Base-by-base conservation (phyloP, 2,797 vertebrate species). In the Myotis planiceps region DNA sequence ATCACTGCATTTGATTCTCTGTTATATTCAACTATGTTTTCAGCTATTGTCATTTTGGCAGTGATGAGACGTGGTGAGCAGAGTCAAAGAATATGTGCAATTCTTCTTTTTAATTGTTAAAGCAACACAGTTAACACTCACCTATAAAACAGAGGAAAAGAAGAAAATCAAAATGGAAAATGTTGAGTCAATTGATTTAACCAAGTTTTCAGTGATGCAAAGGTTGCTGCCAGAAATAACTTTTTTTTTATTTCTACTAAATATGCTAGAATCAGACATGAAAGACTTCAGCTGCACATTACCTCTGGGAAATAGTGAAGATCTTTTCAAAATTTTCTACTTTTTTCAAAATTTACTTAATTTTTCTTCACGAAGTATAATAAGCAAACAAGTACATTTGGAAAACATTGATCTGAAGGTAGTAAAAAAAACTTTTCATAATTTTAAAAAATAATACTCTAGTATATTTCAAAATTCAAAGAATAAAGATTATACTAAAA, bases 391-490 rank as follows among this genome's bases (percentile, higher is more conserved):
- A 76, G 34, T 42, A 63, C 53, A 78, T 72, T 94, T 89, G 32
- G 16, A 74, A 82, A 83, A 92, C 19, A 92, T 45, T 76, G 23
- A 88, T 63, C 25, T 58, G 14, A 74, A 86, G 18, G 16, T 37
- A 85, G 18, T 49, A 21, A 68, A 21, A 87, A 68, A 75, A 82
- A 80, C 9, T 2, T 32, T 84, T 84, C 79, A 60, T 76, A 10
- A 32, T 10, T 60, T 58, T 58, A 69, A 16, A 78, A 97, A 97
- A 92, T 90, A 68, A 75, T 84, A 65, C 84, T 95, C 27, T 91
- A 58, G 84, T 91, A 88, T 88, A 92, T 78, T 80, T 94, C 82
- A 93, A 0, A 29, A 16, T 92, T 92, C 72, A 94, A 71, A 80
- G 32, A 92, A 47, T 55, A 80, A 93, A 65, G 25, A 83, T 86